phyloP scores from a whole-genome alignment of 2,797 vertebrate species.

The Malurus leucopterus region DNA sequence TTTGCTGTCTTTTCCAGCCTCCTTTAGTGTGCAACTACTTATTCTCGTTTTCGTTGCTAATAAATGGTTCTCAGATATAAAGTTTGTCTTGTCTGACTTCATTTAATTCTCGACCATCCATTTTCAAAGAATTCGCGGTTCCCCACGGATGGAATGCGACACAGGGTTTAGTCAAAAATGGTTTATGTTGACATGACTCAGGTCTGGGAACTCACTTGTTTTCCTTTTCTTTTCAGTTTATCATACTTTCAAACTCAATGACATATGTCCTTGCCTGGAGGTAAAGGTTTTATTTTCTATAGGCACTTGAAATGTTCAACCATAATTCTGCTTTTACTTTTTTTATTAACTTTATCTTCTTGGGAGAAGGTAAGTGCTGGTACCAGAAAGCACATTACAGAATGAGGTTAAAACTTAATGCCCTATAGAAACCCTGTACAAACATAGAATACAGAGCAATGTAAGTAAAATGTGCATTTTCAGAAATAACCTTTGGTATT shows the following conservation, averaged over 20 bases:
- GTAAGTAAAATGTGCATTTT: neutral
- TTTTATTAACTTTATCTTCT: neutral
- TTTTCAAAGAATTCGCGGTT: too few species aligned
- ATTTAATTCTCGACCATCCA: too few species aligned
- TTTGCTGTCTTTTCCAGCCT: too few species aligned
- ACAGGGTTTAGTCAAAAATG: constrained; percentile 20
- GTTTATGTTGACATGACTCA: constrained; percentile 43
- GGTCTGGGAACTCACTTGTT: neutral
- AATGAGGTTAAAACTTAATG: neutral
- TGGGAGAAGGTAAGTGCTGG: neutral
- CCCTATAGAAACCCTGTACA: neutral
- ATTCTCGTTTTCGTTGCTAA: too few species aligned
- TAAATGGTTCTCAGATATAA: too few species aligned
- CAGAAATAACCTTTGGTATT: neutral
- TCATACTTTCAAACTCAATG: constrained; percentile 21
- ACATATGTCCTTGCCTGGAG: neutral
- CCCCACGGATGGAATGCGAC: too few species aligned
- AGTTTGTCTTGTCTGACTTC: too few species aligned
- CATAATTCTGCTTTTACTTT: constrained; percentile 1
- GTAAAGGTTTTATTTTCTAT: neutral
- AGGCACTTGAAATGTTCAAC: constrained; percentile 19
- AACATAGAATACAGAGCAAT: neutral
- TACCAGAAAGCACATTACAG: neutral
- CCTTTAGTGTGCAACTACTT: too few species aligned
- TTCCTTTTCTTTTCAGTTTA: constrained; percentile 53